Evolutionary conservation across 1,140 invertebrate species (phyloP), one percentile per base, ranked within the genome.

Genomic region (Ceratina australensis): DNA sequence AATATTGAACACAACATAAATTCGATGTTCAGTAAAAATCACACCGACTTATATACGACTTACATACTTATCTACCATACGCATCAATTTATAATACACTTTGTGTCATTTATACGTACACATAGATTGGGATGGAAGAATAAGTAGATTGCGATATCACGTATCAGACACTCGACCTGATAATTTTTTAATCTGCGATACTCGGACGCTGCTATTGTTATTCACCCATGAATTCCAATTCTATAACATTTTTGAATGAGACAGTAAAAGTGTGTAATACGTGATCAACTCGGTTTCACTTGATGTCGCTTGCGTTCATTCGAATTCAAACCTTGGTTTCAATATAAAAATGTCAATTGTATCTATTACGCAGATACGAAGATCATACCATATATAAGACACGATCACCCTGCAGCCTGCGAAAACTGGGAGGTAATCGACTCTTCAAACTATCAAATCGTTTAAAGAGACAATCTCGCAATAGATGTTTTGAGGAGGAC

Each of bases 361-460:
- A 52, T 80, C 73, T 78, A 56, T 79, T 63, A 79, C 61, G 24
- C 74, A 89, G 88, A 60, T 87, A 87, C 78, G 87, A 89, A 49
- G 79, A 86, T 63, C 74, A 84, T 26, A 60, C 71, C 50, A 73
- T 83, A 28, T 89, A 85, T 75, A 88, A 87, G 72, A 81, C 80
- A 73, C 75, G 80, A 13, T 78, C 85, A 52, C 16, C 74, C 26
- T 86, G 77, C 71, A 84, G 79, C 60, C 73, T 87, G 60, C 88
- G 82, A 54, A 87, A 82, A 85, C 69, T 89, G 22, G 67, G 81
- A 87, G 88, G 88, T 89, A 79, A 83, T 56, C 42, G 50, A 68
- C 33, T 65, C 47, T 76, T 76, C 47, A 61, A 33, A 54, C 20
- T 65, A 63, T 64, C 49, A 64, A 72, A 72, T 56, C 7, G 22